phyloP scores from a whole-genome alignment of 2,888 invertebrate genomes.

The Timandra comae region DNA sequence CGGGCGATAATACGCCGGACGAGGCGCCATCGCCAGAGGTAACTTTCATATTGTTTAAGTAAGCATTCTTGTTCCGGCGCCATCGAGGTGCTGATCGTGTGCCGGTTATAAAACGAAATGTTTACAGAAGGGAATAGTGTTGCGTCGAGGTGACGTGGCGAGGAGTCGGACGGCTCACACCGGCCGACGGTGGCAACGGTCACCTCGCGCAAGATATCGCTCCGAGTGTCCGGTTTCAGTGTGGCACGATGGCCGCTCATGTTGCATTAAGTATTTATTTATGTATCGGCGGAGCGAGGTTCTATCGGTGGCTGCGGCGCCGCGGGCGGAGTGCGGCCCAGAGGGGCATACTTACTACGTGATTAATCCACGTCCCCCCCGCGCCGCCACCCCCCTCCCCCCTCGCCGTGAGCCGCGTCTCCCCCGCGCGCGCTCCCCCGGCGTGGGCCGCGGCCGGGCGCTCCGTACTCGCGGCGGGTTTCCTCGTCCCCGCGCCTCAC shows the following conservation, averaged over 20 bases:
- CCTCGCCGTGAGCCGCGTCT: too few species aligned
- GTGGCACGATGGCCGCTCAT: slow-evolving; percentile 65
- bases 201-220: slow-evolving; percentile 56
- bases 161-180: background rate
- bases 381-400: slow-evolving; percentile 26
- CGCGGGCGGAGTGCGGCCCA: slow-evolving; percentile 40
- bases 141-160: slow-evolving; percentile 43
- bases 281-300: slow-evolving; percentile 68
- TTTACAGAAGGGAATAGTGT: slow-evolving; percentile 30
- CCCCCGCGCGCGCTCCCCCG: slow-evolving; percentile 39
- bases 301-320: slow-evolving; percentile 45
- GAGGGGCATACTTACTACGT: slow-evolving; percentile 75
- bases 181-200: slow-evolving; percentile 6
- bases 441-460: slow-evolving; percentile 49
- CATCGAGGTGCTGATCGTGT: too few species aligned
- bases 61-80: slow-evolving; percentile 19
- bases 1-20: slow-evolving; percentile 21
- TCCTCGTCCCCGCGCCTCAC: slow-evolving; percentile 77
- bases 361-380: slow-evolving; percentile 62
- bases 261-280: slow-evolving; percentile 71
- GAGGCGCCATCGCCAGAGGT: slow-evolving; percentile 30
- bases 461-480: slow-evolving; percentile 74
- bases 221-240: slow-evolving; percentile 75
- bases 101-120: slow-evolving; percentile 16
- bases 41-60: slow-evolving; percentile 24